Percentiles rank a stretch among this genome's conserved stretches.
phyloP scores from a whole-genome alignment of 2,797 vertebrate species.

The Knipowitschia caucasica region DNA sequence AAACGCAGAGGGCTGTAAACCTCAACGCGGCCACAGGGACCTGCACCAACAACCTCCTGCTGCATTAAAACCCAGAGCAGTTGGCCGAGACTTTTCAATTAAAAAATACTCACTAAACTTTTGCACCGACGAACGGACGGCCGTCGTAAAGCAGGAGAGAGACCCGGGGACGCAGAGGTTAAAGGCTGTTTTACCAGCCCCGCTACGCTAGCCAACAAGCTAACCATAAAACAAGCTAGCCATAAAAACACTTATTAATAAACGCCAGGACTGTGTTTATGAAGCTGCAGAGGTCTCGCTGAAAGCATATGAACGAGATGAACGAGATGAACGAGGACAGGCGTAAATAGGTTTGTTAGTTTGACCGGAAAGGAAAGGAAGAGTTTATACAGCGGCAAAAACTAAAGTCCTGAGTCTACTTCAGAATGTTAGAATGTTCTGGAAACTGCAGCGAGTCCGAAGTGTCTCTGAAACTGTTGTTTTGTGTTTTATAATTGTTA shows the following conservation, averaged over 20 bases:
- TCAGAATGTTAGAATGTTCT: too few relatives aligned
- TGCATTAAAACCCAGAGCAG: conserved; percentile 2
- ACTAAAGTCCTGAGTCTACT: too few relatives aligned
- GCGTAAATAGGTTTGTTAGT: not conserved
- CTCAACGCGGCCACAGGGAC: not conserved
- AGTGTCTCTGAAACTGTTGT: too few relatives aligned
- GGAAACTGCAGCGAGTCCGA: too few relatives aligned
- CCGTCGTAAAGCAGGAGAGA: not conserved
- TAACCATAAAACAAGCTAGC: too few relatives aligned
- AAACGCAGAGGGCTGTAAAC: conserved; percentile 4
- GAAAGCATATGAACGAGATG: not conserved
- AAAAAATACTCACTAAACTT: conserved; percentile 2
- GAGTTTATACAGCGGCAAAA: too few relatives aligned
- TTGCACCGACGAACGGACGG: not conserved
- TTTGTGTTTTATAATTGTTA: too few relatives aligned
- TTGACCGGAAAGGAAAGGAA: not conserved
- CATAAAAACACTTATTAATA: conserved; percentile 11
- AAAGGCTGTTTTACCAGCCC: conserved; percentile 2
- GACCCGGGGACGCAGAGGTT: conserved; percentile 1
- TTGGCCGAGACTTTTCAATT: conserved; percentile 7
- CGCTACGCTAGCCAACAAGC: not conserved
- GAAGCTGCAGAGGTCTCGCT: not conserved
- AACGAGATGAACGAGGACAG: not conserved
- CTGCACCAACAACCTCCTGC: not conserved
- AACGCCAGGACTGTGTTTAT: conserved; percentile 1